phyloP scores from a whole-genome alignment of 2,113 vertebrate genomes.

The Pithys albifrons region DNA sequence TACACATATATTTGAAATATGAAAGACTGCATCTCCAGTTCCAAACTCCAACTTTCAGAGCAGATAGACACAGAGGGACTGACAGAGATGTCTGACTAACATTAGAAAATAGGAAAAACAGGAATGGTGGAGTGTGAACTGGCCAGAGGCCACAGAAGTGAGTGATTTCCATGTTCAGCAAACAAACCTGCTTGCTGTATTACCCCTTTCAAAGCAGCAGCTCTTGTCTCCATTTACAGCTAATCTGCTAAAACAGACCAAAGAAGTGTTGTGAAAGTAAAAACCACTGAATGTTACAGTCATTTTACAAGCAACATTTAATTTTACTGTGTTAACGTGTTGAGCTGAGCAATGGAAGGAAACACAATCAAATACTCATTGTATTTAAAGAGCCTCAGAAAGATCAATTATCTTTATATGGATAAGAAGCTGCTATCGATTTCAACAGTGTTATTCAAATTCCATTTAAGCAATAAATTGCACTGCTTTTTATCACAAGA shows the following conservation, averaged over 20 bases:
- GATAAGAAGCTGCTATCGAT: conserved; percentile 45
- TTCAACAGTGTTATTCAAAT: conserved; percentile 49
- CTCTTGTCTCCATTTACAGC: background rate
- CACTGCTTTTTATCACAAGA: background rate
- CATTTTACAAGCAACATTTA: conserved; percentile 45
- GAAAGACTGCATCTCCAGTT: background rate
- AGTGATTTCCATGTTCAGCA: accelerated
- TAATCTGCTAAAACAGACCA: background rate
- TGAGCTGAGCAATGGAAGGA: conserved; percentile 7
- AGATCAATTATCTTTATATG: conserved; percentile 50
- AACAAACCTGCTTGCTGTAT: background rate
- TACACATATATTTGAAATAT: accelerated
- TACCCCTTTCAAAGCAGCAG: background rate
- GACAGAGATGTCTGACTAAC: background rate
- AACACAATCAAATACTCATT: conserved; percentile 44
- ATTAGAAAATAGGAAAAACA: background rate
- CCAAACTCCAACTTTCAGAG: background rate
- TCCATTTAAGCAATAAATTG: conserved; percentile 29
- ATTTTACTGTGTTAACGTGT: background rate
- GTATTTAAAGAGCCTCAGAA: conserved; percentile 28
- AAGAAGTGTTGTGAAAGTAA: background rate
- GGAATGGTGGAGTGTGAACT: background rate
- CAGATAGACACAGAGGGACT: background rate
- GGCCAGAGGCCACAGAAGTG: background rate
- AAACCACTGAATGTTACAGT: background rate